phyloP scores from a whole-genome alignment of 2,797 vertebrate species.

The Falco novaeseelandiae region DNA sequence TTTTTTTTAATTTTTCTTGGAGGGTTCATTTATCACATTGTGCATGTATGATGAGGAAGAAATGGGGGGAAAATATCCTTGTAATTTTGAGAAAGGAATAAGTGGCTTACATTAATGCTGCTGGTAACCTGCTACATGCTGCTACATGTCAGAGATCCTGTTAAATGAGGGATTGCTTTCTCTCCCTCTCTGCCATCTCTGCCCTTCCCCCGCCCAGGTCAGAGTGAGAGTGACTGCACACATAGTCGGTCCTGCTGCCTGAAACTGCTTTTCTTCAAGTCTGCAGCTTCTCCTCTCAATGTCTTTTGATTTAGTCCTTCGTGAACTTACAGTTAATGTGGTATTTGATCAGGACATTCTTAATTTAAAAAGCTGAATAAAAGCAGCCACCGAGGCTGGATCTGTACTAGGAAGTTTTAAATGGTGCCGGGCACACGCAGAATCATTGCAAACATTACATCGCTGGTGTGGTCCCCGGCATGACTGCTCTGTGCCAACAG shows the following conservation, averaged over 20 bases:
- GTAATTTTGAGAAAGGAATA: not conserved
- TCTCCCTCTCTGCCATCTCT: too few species aligned
- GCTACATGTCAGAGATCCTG: not conserved
- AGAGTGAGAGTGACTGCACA: not conserved
- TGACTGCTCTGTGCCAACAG: not conserved
- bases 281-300: not conserved
- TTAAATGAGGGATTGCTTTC: not conserved
- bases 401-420: not conserved
- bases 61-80: not conserved
- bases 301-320: not conserved
- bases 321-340: not conserved
- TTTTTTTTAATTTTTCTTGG: not conserved
- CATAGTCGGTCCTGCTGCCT: fast-evolving
- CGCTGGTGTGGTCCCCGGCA: not conserved
- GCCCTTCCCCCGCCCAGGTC: too few species aligned
- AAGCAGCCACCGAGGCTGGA: not conserved
- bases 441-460: not conserved
- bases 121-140: not conserved
- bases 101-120: not conserved
- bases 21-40: not conserved
- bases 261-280: not conserved
- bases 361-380: not conserved
- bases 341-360: not conserved
- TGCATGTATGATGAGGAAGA: not conserved
- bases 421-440: not conserved